phyloP scores from a whole-genome alignment of 1,140 invertebrate species.

The Drosophila santomea region DNA sequence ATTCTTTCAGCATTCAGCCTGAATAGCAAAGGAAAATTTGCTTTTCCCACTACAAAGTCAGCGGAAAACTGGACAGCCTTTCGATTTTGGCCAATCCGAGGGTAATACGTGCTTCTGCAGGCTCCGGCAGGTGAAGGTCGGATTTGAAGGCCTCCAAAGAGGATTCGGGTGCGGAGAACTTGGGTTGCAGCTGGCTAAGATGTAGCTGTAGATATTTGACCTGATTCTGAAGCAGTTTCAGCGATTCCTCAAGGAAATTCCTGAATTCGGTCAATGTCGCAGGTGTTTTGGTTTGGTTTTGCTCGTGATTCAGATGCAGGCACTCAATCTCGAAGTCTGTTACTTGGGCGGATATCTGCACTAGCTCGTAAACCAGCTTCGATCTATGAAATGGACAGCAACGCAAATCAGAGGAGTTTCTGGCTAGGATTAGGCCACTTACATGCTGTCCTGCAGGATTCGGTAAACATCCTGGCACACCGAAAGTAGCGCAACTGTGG shows the following conservation, averaged over 20 bases:
- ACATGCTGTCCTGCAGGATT: constrained; percentile 2
- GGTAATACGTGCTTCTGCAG: background rate
- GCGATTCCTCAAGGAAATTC: background rate
- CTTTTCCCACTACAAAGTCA: background rate
- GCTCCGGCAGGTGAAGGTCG: constrained; percentile 5
- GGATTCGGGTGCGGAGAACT: background rate
- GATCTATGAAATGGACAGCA: background rate
- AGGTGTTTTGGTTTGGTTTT: background rate
- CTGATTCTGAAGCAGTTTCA: constrained; percentile 1
- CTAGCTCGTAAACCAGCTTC: background rate
- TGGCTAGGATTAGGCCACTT: background rate
- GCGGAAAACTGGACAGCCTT: background rate
- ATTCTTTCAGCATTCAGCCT: too few relatives aligned
- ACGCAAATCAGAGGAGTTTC: background rate
- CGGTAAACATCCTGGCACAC: constrained; percentile 18
- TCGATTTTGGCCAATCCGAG: constrained; percentile 27
- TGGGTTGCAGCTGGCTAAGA: constrained; percentile 10
- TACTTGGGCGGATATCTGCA: background rate
- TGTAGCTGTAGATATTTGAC: constrained; percentile 11
- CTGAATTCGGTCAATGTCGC: background rate
- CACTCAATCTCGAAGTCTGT: background rate
- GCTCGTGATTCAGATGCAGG: background rate
- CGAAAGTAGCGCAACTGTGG: constrained; percentile 25
- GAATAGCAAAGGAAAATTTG: background rate
- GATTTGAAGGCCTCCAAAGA: constrained; percentile 6